A percentile compares a stretch with the other conserved stretches of the same genome.
Conservation (phyloP, 2,797 vertebrate species). For the Notoglanidium macrostoma region DNA sequence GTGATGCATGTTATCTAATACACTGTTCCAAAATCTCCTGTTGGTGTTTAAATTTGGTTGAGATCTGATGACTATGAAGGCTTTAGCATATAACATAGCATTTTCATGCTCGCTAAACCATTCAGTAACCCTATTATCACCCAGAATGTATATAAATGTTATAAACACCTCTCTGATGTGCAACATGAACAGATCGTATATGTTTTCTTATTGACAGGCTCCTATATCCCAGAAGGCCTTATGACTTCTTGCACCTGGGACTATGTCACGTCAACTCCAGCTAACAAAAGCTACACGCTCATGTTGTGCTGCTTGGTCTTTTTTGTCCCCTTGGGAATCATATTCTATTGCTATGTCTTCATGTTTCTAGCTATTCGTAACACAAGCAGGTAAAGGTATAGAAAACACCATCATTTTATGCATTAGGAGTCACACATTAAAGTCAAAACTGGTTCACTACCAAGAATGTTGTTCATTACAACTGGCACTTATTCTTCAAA, state of each 20-base stretch:
- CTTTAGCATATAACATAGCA: not conserved
- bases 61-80: not conserved
- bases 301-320: slow-evolving; percentile 68
- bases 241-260: slow-evolving; percentile 69
- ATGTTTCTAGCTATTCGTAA: slow-evolving; percentile 64
- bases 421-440: not conserved
- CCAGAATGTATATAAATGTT: not conserved
- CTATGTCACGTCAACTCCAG: slow-evolving; percentile 63
- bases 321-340: slow-evolving; percentile 62
- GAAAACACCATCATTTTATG: not conserved
- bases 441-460: not conserved
- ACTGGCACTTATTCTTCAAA: too few species aligned
- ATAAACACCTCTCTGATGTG: not conserved
- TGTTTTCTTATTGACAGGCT: slow-evolving; percentile 57
- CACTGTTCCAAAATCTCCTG: not conserved
- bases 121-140: not conserved
- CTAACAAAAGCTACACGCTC: slow-evolving; percentile 65
- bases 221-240: slow-evolving; percentile 64
- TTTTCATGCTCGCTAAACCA: not conserved
- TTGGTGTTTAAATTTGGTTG: not conserved
- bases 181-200: not conserved
- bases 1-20: too few species aligned
- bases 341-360: slow-evolving; percentile 65
- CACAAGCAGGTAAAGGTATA: slow-evolving; percentile 53
- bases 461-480: not conserved